Percentiles rank a stretch among this genome's conserved stretches.
Conservation (phyloP, 1,140 invertebrate species). For the Wiebesia pumilae region DNA sequence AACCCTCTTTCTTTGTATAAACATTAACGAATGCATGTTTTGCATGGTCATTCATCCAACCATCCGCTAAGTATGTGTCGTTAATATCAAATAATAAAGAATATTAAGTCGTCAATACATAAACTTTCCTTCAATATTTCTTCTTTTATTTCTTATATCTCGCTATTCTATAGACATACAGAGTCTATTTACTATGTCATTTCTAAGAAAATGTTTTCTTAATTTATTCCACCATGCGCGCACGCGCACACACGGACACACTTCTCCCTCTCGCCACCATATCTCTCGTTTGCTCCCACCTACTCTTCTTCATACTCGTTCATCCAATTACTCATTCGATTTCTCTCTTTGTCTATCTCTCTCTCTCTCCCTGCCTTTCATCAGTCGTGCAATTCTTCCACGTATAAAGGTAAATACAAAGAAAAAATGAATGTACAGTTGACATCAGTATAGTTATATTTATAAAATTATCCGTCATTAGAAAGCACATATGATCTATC, state of each 20-base stretch:
- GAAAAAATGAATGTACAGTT: constrained; percentile 62
- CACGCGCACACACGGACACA: no score
- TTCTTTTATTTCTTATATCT: constrained; percentile 27
- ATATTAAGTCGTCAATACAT: constrained; percentile 42
- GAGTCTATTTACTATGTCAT: no score
- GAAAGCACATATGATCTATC: constrained; percentile 72
- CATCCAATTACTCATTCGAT: neutral
- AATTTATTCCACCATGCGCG: no score
- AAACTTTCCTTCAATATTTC: constrained; percentile 38
- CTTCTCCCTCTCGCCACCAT: no score
- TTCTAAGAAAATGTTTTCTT: no score
- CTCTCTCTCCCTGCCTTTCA: neutral
- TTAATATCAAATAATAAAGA: constrained; percentile 46
- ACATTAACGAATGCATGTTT: constrained; percentile 53
- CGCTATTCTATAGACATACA: no score
- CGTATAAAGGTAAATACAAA: constrained; percentile 53
- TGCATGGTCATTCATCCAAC: constrained; percentile 48
- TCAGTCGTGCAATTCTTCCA: neutral
- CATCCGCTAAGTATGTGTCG: constrained; percentile 42
- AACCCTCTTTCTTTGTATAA: constrained; percentile 45
- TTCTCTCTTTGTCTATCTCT: neutral
- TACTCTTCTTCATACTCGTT: neutral
- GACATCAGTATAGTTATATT: constrained; percentile 70
- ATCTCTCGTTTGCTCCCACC: no score
- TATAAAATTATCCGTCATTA: constrained; percentile 73